These are phyloP conservation scores for Popillia japonica DNA, from an alignment of 1,140 invertebrate genomes.

Conservation along the genomic window DNA sequence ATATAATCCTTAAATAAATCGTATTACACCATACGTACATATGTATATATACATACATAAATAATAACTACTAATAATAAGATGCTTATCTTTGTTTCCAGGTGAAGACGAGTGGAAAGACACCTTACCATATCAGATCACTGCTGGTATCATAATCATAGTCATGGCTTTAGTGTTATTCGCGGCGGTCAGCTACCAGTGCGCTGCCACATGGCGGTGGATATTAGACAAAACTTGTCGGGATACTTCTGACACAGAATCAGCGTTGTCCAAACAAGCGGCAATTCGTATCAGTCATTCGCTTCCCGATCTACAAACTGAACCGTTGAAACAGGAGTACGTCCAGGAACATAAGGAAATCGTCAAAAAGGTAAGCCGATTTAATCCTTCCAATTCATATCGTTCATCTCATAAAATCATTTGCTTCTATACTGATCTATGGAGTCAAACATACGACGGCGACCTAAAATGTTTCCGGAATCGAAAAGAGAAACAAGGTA, in stretches of 20 bases:
- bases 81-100: conserved; percentile 32
- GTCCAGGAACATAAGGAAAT: conserved; percentile 75
- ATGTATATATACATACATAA: too few relatives aligned
- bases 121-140: conserved; percentile 62
- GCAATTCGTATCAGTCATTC: conserved; percentile 79
- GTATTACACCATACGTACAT: too few relatives aligned
- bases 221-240: conserved; percentile 65
- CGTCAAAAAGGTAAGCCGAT: conserved; percentile 68
- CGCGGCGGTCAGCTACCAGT: conserved; percentile 75
- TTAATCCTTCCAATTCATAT: too few relatives aligned
- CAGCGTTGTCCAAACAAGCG: conserved; percentile 67
- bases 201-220: conserved; percentile 76
- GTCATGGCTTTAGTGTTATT: conserved; percentile 72
- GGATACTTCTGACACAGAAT: conserved; percentile 66
- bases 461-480: too few relatives aligned
- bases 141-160: conserved; percentile 66
- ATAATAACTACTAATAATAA: background rate
- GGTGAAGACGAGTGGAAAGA: conserved; percentile 60
- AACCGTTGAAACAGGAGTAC: conserved; percentile 75
- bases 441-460: too few relatives aligned
- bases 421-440: too few relatives aligned
- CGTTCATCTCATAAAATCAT: too few relatives aligned
- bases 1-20: too few relatives aligned
- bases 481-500: too few relatives aligned
- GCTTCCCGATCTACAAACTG: conserved; percentile 75